Conservation (phyloP, 2,797 vertebrate genomes). For the Muraenolepis orangiensis region DNA sequence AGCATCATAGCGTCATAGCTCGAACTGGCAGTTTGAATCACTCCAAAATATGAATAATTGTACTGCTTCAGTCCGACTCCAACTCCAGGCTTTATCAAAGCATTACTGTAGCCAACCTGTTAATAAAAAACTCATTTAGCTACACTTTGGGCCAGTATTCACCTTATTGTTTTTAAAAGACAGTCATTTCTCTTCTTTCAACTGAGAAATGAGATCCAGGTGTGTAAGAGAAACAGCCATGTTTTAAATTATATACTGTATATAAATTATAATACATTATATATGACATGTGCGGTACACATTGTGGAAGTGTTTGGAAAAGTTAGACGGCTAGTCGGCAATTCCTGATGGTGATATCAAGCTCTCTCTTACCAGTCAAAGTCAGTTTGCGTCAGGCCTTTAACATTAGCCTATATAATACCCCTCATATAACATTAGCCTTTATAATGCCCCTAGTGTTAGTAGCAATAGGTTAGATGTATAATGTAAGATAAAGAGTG, state of each 20-base stretch:
- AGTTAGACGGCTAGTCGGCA: too few species aligned
- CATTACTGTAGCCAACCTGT: background rate
- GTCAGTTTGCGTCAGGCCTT: background rate
- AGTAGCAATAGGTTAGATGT: background rate
- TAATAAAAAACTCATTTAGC: conserved; percentile 13
- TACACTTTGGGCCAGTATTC: conserved; percentile 12
- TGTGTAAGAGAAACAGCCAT: background rate
- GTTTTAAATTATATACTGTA: background rate
- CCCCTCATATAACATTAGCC: too few species aligned
- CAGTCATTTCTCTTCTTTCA: background rate
- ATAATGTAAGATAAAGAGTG: background rate
- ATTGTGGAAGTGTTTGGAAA: too few species aligned
- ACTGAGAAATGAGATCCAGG: background rate
- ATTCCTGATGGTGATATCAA: background rate
- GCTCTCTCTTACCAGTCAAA: background rate
- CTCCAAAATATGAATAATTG: background rate
- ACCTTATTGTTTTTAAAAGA: conserved; percentile 4
- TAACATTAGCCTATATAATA: too few species aligned
- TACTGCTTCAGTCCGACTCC: background rate
- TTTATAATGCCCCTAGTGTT: background rate
- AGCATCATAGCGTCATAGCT: conserved; percentile 22
- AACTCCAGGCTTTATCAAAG: background rate
- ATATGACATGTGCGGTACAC: background rate
- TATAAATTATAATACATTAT: too few species aligned
- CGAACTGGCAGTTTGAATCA: conserved; percentile 10